These are phyloP conservation scores for Halocynthia aurantium DNA, from an alignment of 23 tunicate species.

Conservation along the genomic window DNA sequence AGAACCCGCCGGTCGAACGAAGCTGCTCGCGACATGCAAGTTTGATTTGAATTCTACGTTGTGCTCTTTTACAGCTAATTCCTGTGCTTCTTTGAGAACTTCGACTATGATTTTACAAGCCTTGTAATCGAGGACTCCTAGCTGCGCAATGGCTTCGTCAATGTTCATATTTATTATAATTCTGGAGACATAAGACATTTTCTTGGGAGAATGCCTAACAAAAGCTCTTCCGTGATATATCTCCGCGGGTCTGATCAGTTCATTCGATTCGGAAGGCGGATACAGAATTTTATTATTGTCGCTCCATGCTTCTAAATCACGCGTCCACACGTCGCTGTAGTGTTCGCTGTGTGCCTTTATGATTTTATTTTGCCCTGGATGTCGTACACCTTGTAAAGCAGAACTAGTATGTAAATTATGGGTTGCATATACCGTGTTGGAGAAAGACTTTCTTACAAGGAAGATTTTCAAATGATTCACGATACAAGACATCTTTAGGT, in stretches of 20 bases:
- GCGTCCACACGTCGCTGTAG: constrained; percentile 43
- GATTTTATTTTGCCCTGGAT: constrained; percentile 34
- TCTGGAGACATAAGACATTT: constrained; percentile 44
- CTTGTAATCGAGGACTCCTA: constrained; percentile 34
- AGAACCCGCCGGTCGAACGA: constrained; percentile 24
- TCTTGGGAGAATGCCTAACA: constrained; percentile 49
- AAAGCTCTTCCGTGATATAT: constrained; percentile 78
- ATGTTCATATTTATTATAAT: constrained; percentile 56
- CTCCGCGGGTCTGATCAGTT: constrained; percentile 77
- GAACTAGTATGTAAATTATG: constrained; percentile 10
- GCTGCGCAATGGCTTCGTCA: constrained; percentile 59
- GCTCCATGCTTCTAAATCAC: constrained; percentile 82
- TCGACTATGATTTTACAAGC: constrained; percentile 51
- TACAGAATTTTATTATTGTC: constrained; percentile 73
- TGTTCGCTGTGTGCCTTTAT: constrained; percentile 24
- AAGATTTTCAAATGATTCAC: too few species aligned
- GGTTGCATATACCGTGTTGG: too few species aligned
- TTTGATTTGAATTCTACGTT: constrained; percentile 90
- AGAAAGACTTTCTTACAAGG: too few species aligned
- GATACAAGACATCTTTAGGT: too few species aligned
- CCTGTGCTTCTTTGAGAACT: constrained; percentile 71
- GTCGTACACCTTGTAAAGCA: constrained; percentile 1
- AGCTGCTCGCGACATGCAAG: constrained; percentile 59
- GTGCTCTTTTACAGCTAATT: constrained; percentile 62
- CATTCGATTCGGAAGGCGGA: constrained; percentile 63